These are phyloP conservation scores for Microplitis mediator DNA, from an alignment of 1,140 invertebrate genomes.

Conservation along the genomic window DNA sequence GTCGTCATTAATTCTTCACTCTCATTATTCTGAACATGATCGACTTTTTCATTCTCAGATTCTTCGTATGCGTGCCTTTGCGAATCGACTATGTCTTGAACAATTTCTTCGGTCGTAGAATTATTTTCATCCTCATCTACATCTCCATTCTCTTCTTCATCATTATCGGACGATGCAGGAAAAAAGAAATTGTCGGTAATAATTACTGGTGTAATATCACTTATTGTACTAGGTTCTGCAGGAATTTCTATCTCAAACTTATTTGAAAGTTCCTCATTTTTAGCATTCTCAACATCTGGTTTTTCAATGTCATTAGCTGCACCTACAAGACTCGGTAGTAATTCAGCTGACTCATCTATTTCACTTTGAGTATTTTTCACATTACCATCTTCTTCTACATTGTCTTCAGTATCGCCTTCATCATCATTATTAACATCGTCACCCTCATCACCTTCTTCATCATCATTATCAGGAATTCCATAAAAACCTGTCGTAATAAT, in stretches of 20 bases:
- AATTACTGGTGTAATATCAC: slow-evolving; percentile 46
- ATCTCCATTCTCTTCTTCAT: slow-evolving; percentile 33
- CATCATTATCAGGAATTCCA: slow-evolving; percentile 40
- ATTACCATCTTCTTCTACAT: slow-evolving; percentile 15
- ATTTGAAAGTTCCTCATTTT: slow-evolving; percentile 11
- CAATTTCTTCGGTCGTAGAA: slow-evolving; percentile 4
- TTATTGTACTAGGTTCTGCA: slow-evolving; percentile 25
- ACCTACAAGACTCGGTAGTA: not conserved
- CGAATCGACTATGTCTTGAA: not conserved
- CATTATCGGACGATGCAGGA: slow-evolving; percentile 37
- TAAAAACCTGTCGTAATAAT: slow-evolving; percentile 60
- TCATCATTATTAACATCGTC: slow-evolving; percentile 32
- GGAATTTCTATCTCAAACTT: slow-evolving; percentile 5
- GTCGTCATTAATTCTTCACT: not conserved
- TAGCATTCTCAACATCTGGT: slow-evolving; percentile 29
- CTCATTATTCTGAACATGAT: slow-evolving; percentile 7
- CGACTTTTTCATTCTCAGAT: not conserved
- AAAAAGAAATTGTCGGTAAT: slow-evolving; percentile 60
- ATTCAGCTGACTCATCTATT: not conserved
- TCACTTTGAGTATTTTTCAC: not conserved
- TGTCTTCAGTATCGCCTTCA: slow-evolving; percentile 40
- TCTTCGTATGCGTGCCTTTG: not conserved
- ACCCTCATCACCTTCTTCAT: slow-evolving; percentile 42
- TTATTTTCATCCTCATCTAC: slow-evolving; percentile 27
- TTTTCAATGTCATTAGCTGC: slow-evolving; percentile 40